Evolutionary conservation across 2,113 vertebrate species (phyloP), one percentile per base, ranked within the genome.

Genomic region (Megaceryle torquata): DNA sequence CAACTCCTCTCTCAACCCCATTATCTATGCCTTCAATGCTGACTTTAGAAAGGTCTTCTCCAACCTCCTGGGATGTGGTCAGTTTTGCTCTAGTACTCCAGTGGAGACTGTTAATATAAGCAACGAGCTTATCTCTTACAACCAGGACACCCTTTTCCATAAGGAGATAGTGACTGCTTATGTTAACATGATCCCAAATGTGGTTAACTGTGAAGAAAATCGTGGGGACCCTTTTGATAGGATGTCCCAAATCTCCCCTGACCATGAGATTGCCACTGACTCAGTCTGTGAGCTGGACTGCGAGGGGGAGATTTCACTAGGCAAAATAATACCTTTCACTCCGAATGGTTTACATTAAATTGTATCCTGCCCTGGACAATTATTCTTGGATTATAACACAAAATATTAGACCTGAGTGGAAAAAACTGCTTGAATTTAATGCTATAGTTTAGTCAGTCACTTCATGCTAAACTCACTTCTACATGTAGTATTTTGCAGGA

Each of bases 21-120:
- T 99, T 86, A 99, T 99, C 88, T 99, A 99, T 83, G 99, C 99
- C 61, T 99, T 99, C 97, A 99, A 99, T 68, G 98, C 99, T 2
- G 99, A 99, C 95, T 99, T 99, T 86, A 98, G 99, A 82, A 98
- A 98, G 96, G 99, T 99, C 84, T 99, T 99, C 70, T 98, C 98
- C 78, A 98, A 98, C 91, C 98, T 99, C 15, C 77, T 99, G 94
- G 99, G 99, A 19, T 99, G 99, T 5, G 95, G 98, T 67, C 87
- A 96, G 31, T 98, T 98, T 90, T 99, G 99, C 96, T 97, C 98
- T 75, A 97, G 84, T 80, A 99, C 98, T 7, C 97, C 96, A 0
- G 99, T 99, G 80, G 98, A 99, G 96, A 99, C 99, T 0, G 98
- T 98, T 56, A 99, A 99, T 97, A 98, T 99, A 97, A 99, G 99